Evolutionary conservation across 2,113 vertebrate genomes (phyloP), one percentile per base, ranked within the genome.

Genomic region (Thunnus thynnus): DNA sequence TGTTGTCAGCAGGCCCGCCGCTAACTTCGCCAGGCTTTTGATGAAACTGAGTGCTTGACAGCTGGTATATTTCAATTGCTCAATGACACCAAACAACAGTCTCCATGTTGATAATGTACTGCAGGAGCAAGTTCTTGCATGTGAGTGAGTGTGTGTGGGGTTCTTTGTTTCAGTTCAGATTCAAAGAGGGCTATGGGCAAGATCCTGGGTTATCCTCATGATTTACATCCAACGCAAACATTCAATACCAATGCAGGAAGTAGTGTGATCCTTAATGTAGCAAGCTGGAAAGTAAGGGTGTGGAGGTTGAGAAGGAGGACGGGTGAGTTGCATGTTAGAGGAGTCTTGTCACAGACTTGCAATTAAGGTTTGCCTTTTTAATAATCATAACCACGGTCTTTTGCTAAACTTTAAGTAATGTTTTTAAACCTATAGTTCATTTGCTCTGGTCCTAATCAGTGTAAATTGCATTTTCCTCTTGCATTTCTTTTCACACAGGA

Each of bases 31-130:
- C 78, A 30, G 81, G 90, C 86, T 84, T 86, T 89, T 92, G 90
- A 93, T 93, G 67, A 85, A 89, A 91, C 69, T 27, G 83, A 85
- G 63, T 62, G 70, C 72, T 82, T 89, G 90, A 87, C 89, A 92
- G 85, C 76, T 70, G 78, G 70, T 86, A 84, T 88, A 92, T 92
- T 91, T 90, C 86, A 90, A 82, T 89, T 87, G 86, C 85, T 89
- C 88, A 90, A 84, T 91, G 87, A 90, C 86, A 93, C 75, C 78
- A 56, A 83, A 84, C 86, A 81, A 76, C 74, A 65, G 64, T 76
- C 44, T 76, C 47, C 16, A 62, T 77, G 85, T 82, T 67, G 80
- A 87, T 82, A 86, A 88, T 93, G 87, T 88, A 86, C 83, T 71
- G 79, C 75, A 55, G 25, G 58, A 52, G 36, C 13, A 27, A 52